Evolutionary conservation across 2,888 invertebrate species (phyloP).

Genomic region (Ischnura elegans): DNA sequence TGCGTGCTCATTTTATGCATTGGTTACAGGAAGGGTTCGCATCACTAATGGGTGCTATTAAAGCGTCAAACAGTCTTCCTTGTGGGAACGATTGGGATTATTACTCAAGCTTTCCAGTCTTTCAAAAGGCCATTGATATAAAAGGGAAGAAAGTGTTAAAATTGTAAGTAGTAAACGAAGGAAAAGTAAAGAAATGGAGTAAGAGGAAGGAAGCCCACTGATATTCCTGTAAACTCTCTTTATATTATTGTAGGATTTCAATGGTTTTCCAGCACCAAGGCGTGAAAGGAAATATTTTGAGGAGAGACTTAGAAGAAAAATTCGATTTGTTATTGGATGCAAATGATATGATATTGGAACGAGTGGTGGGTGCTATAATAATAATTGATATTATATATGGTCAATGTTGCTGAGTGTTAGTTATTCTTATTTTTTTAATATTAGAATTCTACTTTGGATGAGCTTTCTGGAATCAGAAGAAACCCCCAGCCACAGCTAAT

Average conservation of each 20-base stretch:
- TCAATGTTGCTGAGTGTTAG: background rate
- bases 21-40: constrained; percentile 83
- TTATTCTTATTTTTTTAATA: constrained; percentile 7
- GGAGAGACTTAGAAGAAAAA: constrained; percentile 82
- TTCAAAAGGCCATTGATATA: constrained; percentile 83
- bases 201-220: background rate
- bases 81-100: constrained; percentile 85
- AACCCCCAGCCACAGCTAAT: constrained; percentile 79
- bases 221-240: constrained; percentile 19
- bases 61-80: constrained; percentile 86
- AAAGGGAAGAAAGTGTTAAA: constrained; percentile 84
- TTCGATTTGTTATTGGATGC: constrained; percentile 89
- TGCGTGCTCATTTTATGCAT: background rate
- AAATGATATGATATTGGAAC: constrained; percentile 91
- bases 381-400: background rate
- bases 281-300: constrained; percentile 80
- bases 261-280: constrained; percentile 81
- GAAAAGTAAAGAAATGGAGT: background rate
- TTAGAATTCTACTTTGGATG: constrained; percentile 81
- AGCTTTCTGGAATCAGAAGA: constrained; percentile 82
- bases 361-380: constrained; percentile 82
- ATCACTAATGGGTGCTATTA: constrained; percentile 84
- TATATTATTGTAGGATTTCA: constrained; percentile 78
- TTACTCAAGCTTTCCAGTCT: constrained; percentile 88
- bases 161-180: constrained; percentile 76